These are phyloP conservation scores for Manacus vitellinus DNA, from an alignment of 2,113 vertebrate genomes.

Conservation along the genomic window DNA sequence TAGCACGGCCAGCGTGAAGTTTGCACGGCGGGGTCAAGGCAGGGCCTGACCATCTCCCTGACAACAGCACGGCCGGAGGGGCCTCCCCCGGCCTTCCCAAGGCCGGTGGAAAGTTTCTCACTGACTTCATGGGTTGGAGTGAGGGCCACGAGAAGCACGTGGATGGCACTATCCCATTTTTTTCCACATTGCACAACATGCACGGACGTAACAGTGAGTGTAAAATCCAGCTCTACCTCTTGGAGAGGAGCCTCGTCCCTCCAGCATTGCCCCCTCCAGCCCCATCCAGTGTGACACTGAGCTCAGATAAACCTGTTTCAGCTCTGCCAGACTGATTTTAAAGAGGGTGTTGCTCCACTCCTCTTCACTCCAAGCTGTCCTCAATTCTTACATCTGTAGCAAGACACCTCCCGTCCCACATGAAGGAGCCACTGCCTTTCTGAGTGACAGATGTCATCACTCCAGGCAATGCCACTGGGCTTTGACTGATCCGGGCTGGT, in stretches of 20 bases:
- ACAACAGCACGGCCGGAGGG: background rate
- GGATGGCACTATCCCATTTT: background rate
- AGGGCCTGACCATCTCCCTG: background rate
- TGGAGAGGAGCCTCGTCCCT: background rate
- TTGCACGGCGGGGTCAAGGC: background rate
- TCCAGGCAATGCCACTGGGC: fast-evolving
- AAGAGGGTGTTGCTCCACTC: background rate
- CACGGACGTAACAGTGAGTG: background rate
- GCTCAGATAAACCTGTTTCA: background rate
- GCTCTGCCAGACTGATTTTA: background rate
- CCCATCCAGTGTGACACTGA: fast-evolving
- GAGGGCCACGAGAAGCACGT: background rate
- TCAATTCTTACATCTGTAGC: background rate
- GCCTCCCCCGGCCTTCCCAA: background rate
- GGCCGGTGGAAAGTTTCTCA: background rate
- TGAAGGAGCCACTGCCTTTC: background rate
- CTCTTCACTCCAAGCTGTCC: background rate
- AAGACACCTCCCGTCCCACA: background rate
- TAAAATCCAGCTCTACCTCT: background rate
- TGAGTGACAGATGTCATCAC: background rate
- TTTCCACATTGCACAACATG: background rate
- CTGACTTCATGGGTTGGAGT: background rate
- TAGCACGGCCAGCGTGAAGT: fast-evolving
- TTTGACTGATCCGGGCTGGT: background rate
- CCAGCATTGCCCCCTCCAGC: background rate